phyloP scores from a whole-genome alignment of 2,797 vertebrate species.

The Tapera naevia region DNA sequence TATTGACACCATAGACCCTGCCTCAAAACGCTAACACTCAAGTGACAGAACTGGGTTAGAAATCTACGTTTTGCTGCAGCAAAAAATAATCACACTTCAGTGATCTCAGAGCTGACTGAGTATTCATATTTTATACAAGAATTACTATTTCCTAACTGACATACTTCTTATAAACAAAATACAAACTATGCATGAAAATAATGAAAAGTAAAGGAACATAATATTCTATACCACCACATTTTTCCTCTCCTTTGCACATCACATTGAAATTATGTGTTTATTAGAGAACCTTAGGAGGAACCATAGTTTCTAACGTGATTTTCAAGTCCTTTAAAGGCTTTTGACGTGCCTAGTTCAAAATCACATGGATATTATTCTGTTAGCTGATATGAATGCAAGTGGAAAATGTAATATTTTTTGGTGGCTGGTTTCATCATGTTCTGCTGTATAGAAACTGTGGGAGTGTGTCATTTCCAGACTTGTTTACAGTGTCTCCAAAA shows the following conservation, averaged over 20 bases:
- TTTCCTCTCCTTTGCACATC: neutral
- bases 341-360: conserved; percentile 46
- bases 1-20: neutral
- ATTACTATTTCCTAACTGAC: neutral
- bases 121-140: neutral
- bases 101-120: neutral
- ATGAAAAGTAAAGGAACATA: neutral
- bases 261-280: neutral
- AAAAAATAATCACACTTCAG: neutral
- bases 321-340: conserved; percentile 32
- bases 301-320: neutral
- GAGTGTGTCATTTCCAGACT: conserved; percentile 48
- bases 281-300: neutral
- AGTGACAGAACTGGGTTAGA: conserved; percentile 26
- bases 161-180: neutral
- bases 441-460: conserved; percentile 22
- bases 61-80: neutral
- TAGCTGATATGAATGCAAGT: conserved; percentile 54
- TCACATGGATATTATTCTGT: conserved; percentile 49
- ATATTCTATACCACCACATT: neutral
- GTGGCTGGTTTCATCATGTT: conserved; percentile 62
- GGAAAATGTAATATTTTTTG: conserved; percentile 68
- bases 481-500: conserved; percentile 36
- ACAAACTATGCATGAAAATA: neutral
- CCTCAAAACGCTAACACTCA: neutral